Evolutionary conservation across 2,888 invertebrate species (phyloP).

Genomic region (Nasonia oneida): DNA sequence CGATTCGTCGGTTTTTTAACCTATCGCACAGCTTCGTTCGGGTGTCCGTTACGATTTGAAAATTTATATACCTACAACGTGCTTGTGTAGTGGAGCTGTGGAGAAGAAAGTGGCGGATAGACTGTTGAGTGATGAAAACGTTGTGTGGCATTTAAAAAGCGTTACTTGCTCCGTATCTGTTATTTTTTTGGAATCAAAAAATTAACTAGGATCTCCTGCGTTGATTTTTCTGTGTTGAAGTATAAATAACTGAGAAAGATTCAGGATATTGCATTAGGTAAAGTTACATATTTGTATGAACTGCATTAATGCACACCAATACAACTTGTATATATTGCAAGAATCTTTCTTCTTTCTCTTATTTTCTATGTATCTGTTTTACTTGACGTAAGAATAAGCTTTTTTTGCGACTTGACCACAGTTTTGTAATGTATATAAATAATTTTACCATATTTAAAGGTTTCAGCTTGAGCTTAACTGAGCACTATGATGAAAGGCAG

Average conservation of each 20-base stretch:
- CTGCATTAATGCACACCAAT: too few species aligned
- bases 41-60: constrained; percentile 50
- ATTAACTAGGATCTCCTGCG: not conserved
- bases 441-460: not conserved
- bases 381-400: too few species aligned
- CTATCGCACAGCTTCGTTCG: not conserved
- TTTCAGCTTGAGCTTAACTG: constrained; percentile 15
- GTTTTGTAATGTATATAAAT: not conserved
- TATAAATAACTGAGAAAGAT: too few species aligned
- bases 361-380: too few species aligned
- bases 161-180: not conserved
- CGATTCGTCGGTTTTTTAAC: constrained; percentile 6
- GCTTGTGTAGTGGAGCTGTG: not conserved
- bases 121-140: not conserved
- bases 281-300: too few species aligned
- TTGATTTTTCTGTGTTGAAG: too few species aligned
- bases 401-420: too few species aligned
- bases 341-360: too few species aligned
- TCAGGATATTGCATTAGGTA: too few species aligned
- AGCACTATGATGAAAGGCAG: constrained; percentile 56
- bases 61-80: constrained; percentile 1
- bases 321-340: too few species aligned
- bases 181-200: not conserved
- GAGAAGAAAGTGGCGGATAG: not conserved
- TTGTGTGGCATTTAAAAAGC: constrained; percentile 5